phyloP scores from a whole-genome alignment of 2,113 vertebrate species.

The Chrysochloris asiatica region DNA sequence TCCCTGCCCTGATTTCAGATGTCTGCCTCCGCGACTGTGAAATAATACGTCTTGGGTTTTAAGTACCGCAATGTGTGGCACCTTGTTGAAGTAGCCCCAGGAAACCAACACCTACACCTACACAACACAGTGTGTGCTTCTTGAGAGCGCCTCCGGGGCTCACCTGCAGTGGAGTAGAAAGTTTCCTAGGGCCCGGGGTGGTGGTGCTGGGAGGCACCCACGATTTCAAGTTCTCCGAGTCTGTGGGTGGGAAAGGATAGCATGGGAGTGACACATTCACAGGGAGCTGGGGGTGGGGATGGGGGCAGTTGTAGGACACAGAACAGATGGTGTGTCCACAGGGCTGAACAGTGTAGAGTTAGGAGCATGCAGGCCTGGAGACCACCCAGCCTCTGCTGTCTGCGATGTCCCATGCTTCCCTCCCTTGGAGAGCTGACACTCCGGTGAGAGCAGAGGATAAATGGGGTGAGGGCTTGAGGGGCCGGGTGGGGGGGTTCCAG shows the following conservation, averaged over 20 bases:
- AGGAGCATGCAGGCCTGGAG: neutral
- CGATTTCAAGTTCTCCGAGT: fast-evolving
- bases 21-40: fast-evolving
- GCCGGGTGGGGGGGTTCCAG: too few relatives aligned
- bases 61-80: fast-evolving
- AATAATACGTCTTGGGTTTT: too few relatives aligned
- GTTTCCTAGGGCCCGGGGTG: neutral
- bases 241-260: too few relatives aligned
- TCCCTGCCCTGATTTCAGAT: fast-evolving
- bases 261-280: too few relatives aligned
- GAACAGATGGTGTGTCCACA: fast-evolving
- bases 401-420: too few relatives aligned
- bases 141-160: fast-evolving
- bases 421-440: too few relatives aligned
- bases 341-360: fast-evolving
- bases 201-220: neutral
- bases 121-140: fast-evolving
- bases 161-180: too few relatives aligned
- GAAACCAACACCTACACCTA: fast-evolving
- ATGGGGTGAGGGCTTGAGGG: too few relatives aligned
- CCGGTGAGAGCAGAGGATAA: too few relatives aligned
- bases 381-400: neutral
- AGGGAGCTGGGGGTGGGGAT: too few relatives aligned
- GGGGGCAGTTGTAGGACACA: fast-evolving
- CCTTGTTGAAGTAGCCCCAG: fast-evolving